Conservation (phyloP, 2,888 invertebrate genomes). For the Parascotia fuliginaria region DNA sequence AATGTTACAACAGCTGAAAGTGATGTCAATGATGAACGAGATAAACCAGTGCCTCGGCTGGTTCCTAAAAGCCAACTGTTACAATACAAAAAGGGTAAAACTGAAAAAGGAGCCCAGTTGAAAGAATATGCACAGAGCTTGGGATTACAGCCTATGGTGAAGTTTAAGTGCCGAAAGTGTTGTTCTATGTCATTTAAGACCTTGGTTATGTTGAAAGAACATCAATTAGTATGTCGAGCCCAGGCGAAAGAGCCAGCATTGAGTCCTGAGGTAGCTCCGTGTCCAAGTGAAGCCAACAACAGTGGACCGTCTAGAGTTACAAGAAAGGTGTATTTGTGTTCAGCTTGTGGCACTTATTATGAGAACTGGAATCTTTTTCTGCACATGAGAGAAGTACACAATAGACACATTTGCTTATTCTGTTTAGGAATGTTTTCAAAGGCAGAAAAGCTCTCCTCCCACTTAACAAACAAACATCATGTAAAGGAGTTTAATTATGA, state of each 20-base stretch:
- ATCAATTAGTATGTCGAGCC: slow-evolving; percentile 87
- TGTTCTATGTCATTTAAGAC: slow-evolving; percentile 88
- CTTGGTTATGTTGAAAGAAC: slow-evolving; percentile 88
- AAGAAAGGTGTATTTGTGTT: slow-evolving; percentile 92
- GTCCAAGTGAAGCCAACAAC: slow-evolving; percentile 60
- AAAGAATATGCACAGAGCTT: slow-evolving; percentile 90
- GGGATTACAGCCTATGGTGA: slow-evolving; percentile 89
- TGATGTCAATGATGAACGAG: slow-evolving; percentile 66
- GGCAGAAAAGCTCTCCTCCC: slow-evolving; percentile 91
- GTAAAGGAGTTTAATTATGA: slow-evolving; percentile 89
- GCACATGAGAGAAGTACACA: slow-evolving; percentile 93
- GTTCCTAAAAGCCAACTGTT: slow-evolving; percentile 79
- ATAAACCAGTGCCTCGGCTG: slow-evolving; percentile 79
- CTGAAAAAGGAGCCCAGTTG: slow-evolving; percentile 72
- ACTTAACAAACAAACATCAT: slow-evolving; percentile 92
- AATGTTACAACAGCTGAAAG: slow-evolving; percentile 64
- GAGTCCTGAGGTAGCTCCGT: slow-evolving; percentile 70
- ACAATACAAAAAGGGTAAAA: slow-evolving; percentile 78
- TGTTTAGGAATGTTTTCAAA: slow-evolving; percentile 93
- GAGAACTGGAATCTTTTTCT: slow-evolving; percentile 94
- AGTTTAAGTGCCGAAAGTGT: slow-evolving; percentile 91
- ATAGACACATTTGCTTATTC: slow-evolving; percentile 92
- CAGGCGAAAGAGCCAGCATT: slow-evolving; percentile 74
- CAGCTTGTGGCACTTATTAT: slow-evolving; percentile 93
- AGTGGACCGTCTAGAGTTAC: slow-evolving; percentile 87